Evolutionary conservation across 2,888 invertebrate species (phyloP), one percentile per base, ranked within the genome.

Genomic region (Drosophila meridionalis): DNA sequence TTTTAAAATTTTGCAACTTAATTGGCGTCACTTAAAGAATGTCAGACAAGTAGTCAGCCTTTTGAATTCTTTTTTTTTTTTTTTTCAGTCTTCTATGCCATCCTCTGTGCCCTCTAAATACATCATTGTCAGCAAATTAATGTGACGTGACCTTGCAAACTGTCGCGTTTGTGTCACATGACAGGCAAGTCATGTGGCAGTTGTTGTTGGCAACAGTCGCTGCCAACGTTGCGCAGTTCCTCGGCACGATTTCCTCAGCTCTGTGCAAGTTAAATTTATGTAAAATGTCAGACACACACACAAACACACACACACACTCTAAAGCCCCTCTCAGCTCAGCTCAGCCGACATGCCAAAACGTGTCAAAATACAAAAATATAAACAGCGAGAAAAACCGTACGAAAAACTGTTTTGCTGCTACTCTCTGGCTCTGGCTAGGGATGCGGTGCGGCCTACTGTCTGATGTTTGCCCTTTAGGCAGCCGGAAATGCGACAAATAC

Each of bases 131-230:
- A 89, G 88, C 87, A 85, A 90, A 90, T 89, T 89, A 89, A 90
- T 83, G 86, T 89, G 87, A 90, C 90, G 89, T 89, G 90, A 90
- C 90, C 90, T 89, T 89, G 89, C 88, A 88, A 85, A 82, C 83
- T 88, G 87, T 88, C 87, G 85, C 83, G 76, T 89, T 89, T 83
- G 78, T 85, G 85, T 80, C 83, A 82, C 81, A 86, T 86, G 89
- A 75, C 82, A 77, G 78, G 62, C 76, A 63, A 76, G 83, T 76
- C 73, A 83, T 83, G 83, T 77, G 69, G 47, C 78, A 76, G 64
- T 76, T 76, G 73, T 52, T 76, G 76, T 45, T 65, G 76, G n/a
- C 56, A 57, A 58, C 50, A 60, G 45, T 61, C 52, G 65, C 34
- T 55, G 52, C 20, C 77, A 74, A 72, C 75, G 75, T 78, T 65